Percentiles rank a stretch among this genome's conserved stretches.
phyloP scores from a whole-genome alignment of 2,113 vertebrate species.

The Atrichornis clamosus region DNA sequence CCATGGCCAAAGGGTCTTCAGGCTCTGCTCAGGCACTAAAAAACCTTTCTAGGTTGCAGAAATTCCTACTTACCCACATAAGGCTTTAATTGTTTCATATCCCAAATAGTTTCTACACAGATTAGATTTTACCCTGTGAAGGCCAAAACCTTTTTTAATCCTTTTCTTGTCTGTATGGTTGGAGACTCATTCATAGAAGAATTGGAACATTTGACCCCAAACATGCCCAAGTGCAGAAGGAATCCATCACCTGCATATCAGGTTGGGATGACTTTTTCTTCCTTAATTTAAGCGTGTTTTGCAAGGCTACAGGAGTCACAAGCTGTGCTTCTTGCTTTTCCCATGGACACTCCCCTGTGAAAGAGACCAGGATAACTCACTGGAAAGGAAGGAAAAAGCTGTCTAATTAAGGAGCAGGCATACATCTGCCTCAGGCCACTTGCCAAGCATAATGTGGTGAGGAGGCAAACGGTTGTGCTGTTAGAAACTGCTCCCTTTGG shows the following conservation, averaged over 20 bases:
- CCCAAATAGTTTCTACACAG: neutral
- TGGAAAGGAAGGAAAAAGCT: neutral
- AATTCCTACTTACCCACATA: neutral
- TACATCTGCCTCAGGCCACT: conserved; percentile 62
- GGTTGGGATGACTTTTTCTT: neutral
- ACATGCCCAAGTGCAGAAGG: neutral
- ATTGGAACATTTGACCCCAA: neutral
- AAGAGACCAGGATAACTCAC: neutral
- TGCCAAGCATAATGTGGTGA: conserved; percentile 56
- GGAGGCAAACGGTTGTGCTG: neutral
- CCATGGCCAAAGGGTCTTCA: neutral
- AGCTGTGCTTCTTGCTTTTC: neutral
- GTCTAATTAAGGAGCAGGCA: conserved; percentile 44
- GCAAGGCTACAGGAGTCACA: neutral
- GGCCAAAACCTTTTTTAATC: neutral
- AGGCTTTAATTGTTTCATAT: neutral
- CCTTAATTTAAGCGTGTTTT: neutral
- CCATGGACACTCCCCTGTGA: neutral
- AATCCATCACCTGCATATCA: neutral
- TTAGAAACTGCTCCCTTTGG: conserved; percentile 20
- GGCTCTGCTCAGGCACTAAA: neutral
- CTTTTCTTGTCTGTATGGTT: neutral
- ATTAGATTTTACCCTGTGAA: neutral
- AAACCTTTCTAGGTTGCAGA: neutral
- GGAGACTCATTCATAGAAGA: neutral